These are phyloP conservation scores for Artibeus jamaicensis DNA, from an alignment of 2,797 vertebrate genomes.

Conservation along the genomic window DNA sequence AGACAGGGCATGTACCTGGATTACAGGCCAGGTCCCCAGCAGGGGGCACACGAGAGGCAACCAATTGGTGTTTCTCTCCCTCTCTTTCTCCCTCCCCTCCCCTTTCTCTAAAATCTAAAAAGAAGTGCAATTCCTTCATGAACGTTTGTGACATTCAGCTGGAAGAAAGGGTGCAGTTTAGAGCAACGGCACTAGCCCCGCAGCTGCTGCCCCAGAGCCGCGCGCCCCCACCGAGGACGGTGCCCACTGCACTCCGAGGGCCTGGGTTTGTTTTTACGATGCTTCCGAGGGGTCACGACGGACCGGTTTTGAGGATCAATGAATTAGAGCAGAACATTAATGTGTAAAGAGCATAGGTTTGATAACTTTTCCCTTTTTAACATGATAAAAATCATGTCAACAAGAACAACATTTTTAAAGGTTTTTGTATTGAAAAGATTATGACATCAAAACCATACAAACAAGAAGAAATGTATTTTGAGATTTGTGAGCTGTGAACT, in stretches of 20 bases:
- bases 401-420: not conserved
- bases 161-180: not conserved
- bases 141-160: not conserved
- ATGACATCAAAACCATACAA: not conserved
- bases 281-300: not conserved
- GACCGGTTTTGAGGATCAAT: not conserved
- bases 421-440: not conserved
- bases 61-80: not conserved
- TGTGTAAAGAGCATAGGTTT: not conserved
- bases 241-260: too few species aligned
- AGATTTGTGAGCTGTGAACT: not conserved
- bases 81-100: not conserved
- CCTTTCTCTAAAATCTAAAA: not conserved
- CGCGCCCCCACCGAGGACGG: too few species aligned
- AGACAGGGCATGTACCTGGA: not conserved
- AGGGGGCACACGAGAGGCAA: too few species aligned
- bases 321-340: not conserved
- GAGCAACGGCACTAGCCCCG: too few species aligned
- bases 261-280: not conserved
- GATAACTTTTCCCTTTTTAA: not conserved
- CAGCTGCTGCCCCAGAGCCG: too few species aligned
- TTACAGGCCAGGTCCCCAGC: not conserved
- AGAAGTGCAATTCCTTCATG: not conserved
- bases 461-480: not conserved
- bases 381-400: not conserved